Evolutionary conservation across 2,797 vertebrate species (phyloP).

Genomic region (Characodon lateralis): DNA sequence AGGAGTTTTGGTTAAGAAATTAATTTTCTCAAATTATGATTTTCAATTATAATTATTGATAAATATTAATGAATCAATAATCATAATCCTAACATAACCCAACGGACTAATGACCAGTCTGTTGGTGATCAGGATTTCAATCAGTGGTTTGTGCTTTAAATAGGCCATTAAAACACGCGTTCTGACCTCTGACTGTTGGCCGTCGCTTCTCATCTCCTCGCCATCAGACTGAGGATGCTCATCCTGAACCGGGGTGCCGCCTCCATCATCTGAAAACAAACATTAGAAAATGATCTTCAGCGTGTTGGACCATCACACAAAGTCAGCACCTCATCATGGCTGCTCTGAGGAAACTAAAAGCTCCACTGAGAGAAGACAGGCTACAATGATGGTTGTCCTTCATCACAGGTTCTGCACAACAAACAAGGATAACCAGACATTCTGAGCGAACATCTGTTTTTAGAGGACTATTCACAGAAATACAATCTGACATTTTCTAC

Average conservation of each 20-base stretch:
- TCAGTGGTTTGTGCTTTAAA: neutral
- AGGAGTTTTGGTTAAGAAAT: too few species aligned
- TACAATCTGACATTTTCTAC: neutral
- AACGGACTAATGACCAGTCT: too few species aligned
- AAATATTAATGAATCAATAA: too few species aligned
- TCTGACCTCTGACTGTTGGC: conserved; percentile 87
- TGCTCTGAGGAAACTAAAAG: neutral
- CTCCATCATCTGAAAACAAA: conserved; percentile 88
- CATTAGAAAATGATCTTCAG: accelerated
- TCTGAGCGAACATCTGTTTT: neutral
- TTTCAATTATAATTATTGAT: too few species aligned
- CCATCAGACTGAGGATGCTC: conserved; percentile 90
- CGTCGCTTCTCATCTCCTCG: conserved; percentile 85
- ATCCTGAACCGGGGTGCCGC: conserved; percentile 94
- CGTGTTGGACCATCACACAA: neutral
- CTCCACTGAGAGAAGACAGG: neutral
- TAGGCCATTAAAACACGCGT: neutral
- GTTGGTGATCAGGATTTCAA: too few species aligned
- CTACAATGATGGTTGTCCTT: neutral
- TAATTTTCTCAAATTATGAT: too few species aligned
- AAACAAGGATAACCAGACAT: neutral
- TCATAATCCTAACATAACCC: too few species aligned
- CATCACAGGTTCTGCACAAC: neutral
- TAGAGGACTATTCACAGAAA: neutral
- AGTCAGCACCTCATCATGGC: neutral